Evolutionary conservation across 2,113 vertebrate genomes (phyloP), one percentile per base, ranked within the genome.

Genomic region (Cynoglossus semilaevis): DNA sequence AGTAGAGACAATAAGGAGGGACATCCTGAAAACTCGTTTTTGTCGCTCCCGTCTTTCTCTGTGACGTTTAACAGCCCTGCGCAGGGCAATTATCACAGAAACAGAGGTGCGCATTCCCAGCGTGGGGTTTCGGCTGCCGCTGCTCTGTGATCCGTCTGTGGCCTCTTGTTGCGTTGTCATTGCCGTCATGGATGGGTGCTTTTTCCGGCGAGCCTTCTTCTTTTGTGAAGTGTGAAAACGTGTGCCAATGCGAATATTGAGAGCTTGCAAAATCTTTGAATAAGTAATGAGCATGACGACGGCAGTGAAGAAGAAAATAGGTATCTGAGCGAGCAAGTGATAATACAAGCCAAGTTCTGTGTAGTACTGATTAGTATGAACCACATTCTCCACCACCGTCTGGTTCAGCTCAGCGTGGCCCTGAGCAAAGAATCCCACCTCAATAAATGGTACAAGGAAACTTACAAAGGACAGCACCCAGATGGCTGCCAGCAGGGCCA

Each of bases 251-350:
- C 95, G 93, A 74, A 98, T 99, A 65, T 99, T 99, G 63, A 99
- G 92, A 9, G 97, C 96, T 88, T 98, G 96, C 57, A 99, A 91
- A 79, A 99, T 99, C 92, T 98, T 98, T 71, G 92, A 94, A 74
- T 99, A 99, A 17, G 97, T 99, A 68, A 98, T 93, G 51, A 99
- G 81, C 97, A 99, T 99, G 59, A 98, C 95, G 44, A 98, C 61
- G 7, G 92, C 95, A 14, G 97, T 99, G 76, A 97, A 96, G 88
- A 95, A 95, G 82, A 98, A 99, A 73, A 98, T 98, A 19, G 97
- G 97, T 61, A 99, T 98, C 88, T 99, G 96, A 53, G 96, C 96
- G 0, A 98, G 88, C 52, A 99, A 90, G 72, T 99, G 97, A 54
- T 99, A 99, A 81, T 98, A 98, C 86, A 98, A 93, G 59, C 96